Evolutionary conservation across 2,797 vertebrate species (phyloP), one percentile per base, ranked within the genome.

Genomic region (Hyperoplus lanceolatus): DNA sequence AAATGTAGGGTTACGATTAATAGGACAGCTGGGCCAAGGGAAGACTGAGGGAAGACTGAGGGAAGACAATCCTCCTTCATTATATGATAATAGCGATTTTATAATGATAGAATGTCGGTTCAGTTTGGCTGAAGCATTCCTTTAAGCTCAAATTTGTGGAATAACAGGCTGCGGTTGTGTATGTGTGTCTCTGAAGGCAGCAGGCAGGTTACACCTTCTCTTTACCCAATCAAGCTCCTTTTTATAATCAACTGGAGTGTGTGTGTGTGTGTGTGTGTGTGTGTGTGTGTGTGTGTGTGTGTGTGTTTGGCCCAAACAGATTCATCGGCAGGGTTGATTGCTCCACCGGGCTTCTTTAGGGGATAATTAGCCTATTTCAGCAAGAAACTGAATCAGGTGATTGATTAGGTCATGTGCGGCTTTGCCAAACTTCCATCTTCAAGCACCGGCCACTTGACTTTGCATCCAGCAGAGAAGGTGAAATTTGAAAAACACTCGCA

Each of bases 291-390:
- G 21, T 21, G 21, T 21, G 21, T 21, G 21, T 21, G 21, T 21
- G 21, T 21, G 21, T 21, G 45, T 80, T 56, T 55, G 68, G 78
- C 12, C 91, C 88, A 94, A 94, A 95, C 90, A 92, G 74, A 90
- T 80, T 79, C 88, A 87, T 91, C 90, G 85, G 81, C 63, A 41
- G 48, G 58, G 81, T 84, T 81, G 87, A 92, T 91, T 88, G 88
- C 81, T 81, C 75, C 43, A 62, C 75, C 53, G 73, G 56, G 79
- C 83, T 88, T 29, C 29, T 29, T 29, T 29, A 43, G 12, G 15
- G 70, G 70, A 90, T 92, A 93, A 94, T 95, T 93, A 90, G 81
- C 78, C 89, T 86, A 88, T 93, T 90, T 92, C 53, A 55, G 85
- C 58, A 46, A 82, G 81, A 83, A 88, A 79, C 73, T 67, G 81